Evolutionary conservation across 2,888 invertebrate species (phyloP), one percentile per base, ranked within the genome.

Genomic region (Cephus spinipes): DNA sequence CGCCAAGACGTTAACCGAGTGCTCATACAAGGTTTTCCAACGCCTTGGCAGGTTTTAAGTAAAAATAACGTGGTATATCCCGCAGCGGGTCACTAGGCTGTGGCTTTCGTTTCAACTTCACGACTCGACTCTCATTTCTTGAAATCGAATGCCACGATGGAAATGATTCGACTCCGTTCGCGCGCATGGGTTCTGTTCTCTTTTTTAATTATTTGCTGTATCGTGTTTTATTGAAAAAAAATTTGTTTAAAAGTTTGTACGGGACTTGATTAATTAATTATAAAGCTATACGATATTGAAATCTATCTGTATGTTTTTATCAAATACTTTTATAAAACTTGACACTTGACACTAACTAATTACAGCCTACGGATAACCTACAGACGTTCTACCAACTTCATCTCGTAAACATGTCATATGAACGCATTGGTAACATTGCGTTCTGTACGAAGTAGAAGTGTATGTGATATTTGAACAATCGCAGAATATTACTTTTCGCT

Each of bases 21-120:
- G 75, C 78, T 81, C 79, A 79, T 81, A 82, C 86, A 87, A 87
- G 87, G 86, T 88, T 90, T 87, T 87, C 85, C 84, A 84, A 85
- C 87, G 85, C 84, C 85, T 84, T 80, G 83, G 84, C 85, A 87
- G 88, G 85, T 88, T 87, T 81, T 85, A 84, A 86, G 85, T 90
- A 90, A 90, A 90, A 90, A 90, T 90, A 90, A 90, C 90, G 89
- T 80, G 87, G 89, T 88, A 82, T 82, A 88, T 86, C 85, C 85
- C 87, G 9, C 55, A 85, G 83, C 90, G 84, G 90, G 90, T 90
- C 90, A 90, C 89, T 89, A 87, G 90, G 89, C 87, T 90, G 86
- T 84, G 83, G 85, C 83, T 86, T 81, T 84, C 86, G 80, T 79
- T 81, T 83, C 80, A 81, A 80, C 81, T 85, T 83, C 15, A 40